Percentiles rank a stretch among this genome's conserved stretches.
These are phyloP conservation scores for Eulemur rufifrons DNA, from an alignment of 2,113 vertebrate species.

Conservation along the genomic window DNA sequence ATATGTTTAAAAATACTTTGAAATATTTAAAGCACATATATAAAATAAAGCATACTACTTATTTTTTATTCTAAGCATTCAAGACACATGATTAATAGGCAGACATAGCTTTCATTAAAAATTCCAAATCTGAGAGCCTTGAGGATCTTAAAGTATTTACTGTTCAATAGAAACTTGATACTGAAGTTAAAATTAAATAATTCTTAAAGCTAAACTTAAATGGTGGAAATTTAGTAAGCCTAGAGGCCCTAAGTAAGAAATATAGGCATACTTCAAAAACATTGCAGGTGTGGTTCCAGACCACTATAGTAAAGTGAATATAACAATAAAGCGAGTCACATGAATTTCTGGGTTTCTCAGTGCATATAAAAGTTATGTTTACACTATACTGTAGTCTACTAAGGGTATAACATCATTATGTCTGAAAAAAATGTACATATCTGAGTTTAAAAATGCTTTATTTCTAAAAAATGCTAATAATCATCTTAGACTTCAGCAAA, in stretches of 20 bases:
- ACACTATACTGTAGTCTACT: neutral
- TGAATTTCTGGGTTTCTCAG: neutral
- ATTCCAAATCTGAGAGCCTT: neutral
- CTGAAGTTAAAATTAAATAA: conserved; percentile 24
- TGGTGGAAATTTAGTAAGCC: neutral
- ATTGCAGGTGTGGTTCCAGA: neutral
- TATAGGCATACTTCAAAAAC: neutral
- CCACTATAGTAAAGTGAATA: neutral
- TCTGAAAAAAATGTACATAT: neutral
- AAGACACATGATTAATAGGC: neutral
- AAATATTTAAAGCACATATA: neutral
- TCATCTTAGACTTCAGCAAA: neutral
- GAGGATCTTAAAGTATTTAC: neutral
- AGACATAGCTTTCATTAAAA: conserved; percentile 13
- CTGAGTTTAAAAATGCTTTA: too few relatives aligned
- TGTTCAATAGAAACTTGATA: conserved; percentile 38
- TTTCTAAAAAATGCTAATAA: neutral
- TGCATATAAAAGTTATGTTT: neutral
- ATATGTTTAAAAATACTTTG: neutral
- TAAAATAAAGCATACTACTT: neutral
- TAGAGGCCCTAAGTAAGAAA: neutral
- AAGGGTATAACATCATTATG: neutral
- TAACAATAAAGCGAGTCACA: neutral
- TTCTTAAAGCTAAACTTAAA: neutral
- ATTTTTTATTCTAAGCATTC: conserved; percentile 3